Evolutionary conservation across 2,888 invertebrate genomes (phyloP).

Genomic region (Dendrolimus pini): DNA sequence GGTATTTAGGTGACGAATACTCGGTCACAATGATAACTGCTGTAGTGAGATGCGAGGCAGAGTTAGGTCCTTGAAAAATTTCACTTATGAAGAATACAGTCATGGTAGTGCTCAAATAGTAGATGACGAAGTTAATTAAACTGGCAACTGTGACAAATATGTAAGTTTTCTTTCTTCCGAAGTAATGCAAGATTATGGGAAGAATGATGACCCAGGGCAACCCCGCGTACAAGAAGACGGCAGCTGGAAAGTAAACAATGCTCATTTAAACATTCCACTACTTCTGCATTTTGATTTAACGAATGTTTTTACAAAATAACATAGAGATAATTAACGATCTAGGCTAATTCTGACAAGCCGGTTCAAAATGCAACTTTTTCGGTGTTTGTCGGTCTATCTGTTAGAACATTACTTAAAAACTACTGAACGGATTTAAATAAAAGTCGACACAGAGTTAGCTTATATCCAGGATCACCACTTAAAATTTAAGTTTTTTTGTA

Average conservation of each 20-base stretch:
- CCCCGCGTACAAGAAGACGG: slow-evolving; percentile 14
- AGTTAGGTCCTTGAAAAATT: slow-evolving; percentile 26
- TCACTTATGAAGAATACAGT: slow-evolving; percentile 28
- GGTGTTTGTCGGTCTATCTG: no score
- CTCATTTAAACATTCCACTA: background rate
- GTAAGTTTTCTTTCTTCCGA: slow-evolving; percentile 14
- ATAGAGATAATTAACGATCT: background rate
- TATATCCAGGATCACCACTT: background rate
- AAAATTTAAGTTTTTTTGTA: no score
- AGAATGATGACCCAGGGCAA: slow-evolving; percentile 16
- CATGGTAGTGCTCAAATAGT: slow-evolving; percentile 24
- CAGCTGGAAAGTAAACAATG: slow-evolving; percentile 11
- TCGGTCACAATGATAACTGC: slow-evolving; percentile 24
- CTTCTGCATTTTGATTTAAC: background rate
- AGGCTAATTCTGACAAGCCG: background rate
- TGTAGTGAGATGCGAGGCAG: slow-evolving; percentile 21
- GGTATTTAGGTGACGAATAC: slow-evolving; percentile 26
- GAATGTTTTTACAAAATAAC: background rate
- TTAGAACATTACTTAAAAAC: no score
- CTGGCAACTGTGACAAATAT: slow-evolving; percentile 7
- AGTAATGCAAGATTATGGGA: slow-evolving; percentile 11
- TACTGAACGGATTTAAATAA: no score
- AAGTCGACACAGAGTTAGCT: background rate
- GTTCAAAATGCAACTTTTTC: background rate
- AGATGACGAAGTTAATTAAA: slow-evolving; percentile 21